A percentile compares a stretch with the other conserved stretches of the same genome.
Conservation (phyloP, 2,113 vertebrate genomes). For the Chaenocephalus aceratus region DNA sequence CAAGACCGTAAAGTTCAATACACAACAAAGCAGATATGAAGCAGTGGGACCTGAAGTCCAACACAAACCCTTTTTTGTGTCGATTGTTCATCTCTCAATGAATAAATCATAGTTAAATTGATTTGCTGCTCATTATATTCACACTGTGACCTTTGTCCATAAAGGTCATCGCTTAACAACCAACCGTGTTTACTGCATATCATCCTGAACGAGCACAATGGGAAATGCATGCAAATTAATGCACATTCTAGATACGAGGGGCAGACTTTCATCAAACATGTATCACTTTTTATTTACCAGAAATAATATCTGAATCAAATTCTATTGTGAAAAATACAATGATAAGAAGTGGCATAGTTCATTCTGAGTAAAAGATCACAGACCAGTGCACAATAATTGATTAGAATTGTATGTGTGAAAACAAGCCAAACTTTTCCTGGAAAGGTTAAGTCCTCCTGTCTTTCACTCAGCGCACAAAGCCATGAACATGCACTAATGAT, state of each 20-base stretch:
- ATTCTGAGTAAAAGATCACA: not conserved
- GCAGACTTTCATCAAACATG: not conserved
- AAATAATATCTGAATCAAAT: not conserved
- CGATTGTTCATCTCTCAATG: not conserved
- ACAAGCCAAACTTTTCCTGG: not conserved
- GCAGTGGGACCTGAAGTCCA: not conserved
- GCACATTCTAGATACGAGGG: not conserved
- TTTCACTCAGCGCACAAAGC: not conserved
- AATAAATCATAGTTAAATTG: not conserved
- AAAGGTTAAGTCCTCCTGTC: not conserved
- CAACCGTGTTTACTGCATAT: not conserved
- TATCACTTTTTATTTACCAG: not conserved
- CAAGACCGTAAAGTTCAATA: not conserved
- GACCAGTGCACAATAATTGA: too few species aligned
- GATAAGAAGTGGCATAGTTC: not conserved
- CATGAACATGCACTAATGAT: not conserved
- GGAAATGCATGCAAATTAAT: not conserved
- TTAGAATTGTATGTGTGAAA: not conserved
- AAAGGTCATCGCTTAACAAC: constrained; percentile 11
- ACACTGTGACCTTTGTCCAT: constrained; percentile 12
- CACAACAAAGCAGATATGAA: not conserved
- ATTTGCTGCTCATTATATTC: not conserved
- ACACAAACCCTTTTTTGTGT: not conserved
- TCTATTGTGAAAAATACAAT: not conserved
- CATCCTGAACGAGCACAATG: not conserved